Percentiles rank a stretch among this genome's conserved stretches.
Conservation (phyloP, 2,888 invertebrate genomes). For the Therioaphis trifolii region DNA sequence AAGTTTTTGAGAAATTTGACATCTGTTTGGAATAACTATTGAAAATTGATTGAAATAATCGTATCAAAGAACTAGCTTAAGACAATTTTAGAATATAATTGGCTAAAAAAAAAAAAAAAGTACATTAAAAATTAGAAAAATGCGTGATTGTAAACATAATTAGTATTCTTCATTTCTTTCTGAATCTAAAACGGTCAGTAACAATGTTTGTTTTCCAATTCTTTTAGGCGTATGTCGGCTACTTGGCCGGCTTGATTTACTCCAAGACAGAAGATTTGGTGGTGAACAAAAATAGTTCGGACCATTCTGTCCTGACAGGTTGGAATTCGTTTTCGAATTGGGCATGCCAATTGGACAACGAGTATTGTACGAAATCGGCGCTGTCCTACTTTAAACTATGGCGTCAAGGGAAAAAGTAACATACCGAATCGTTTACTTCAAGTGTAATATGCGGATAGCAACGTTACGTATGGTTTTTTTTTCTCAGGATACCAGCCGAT, state of each 20-base stretch:
- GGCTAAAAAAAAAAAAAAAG: too few species aligned
- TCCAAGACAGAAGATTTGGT: neutral
- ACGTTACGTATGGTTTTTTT: neutral
- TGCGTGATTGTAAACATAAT: too few species aligned
- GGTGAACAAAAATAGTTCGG: neutral
- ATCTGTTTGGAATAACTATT: too few species aligned
- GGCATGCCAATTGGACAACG: conserved; percentile 30
- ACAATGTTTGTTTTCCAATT: too few species aligned
- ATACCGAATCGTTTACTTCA: neutral
- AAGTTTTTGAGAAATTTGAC: too few species aligned
- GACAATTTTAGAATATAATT: too few species aligned
- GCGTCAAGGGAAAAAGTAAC: conserved; percentile 19
- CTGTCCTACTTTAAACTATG: conserved; percentile 14
- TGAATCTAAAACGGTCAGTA: too few species aligned
- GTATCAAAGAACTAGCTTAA: too few species aligned
- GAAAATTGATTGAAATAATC: too few species aligned
- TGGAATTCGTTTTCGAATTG: conserved; percentile 49
- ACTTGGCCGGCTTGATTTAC: conserved; percentile 43
- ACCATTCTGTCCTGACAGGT: conserved; percentile 5
- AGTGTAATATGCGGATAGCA: too few species aligned
- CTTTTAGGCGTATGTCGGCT: conserved; percentile 16
- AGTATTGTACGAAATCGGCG: neutral
- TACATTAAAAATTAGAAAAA: too few species aligned
- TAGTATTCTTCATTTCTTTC: too few species aligned
- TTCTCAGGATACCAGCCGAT: conserved; percentile 63